Evolutionary conservation across 2,888 invertebrate genomes (phyloP), one percentile per base, ranked within the genome.

Genomic region (Aporophyla nigra): DNA sequence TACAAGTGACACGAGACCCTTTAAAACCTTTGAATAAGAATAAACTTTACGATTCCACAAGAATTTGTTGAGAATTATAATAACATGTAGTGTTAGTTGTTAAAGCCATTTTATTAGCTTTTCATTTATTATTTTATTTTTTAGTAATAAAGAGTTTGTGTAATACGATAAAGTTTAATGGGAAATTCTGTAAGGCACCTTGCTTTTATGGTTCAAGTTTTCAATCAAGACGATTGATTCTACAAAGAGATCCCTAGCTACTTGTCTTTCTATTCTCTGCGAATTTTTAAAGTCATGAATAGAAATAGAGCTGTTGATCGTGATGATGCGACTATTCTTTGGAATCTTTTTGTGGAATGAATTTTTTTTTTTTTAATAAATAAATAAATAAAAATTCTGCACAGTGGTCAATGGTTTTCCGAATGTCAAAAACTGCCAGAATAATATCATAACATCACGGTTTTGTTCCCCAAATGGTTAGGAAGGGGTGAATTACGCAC

Each of bases 11-110:
- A 83, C 62, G 33, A 74, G 70, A 70, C 21, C 61, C 74, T 87
- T 88, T 88, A 84, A 88, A 85, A 86, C 83, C 71, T 81, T 80
- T 58, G 71, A 81, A 84, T 85, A 86, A 82, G 78, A 84, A 88
- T 71, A 72, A 68, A 85, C 58, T 91, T 91, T 87, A 91, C 83
- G 88, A 86, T 78, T 66, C 62, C 2, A 72, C 58, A 53, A 80
- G 84, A 84, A 84, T 80, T 85, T 84, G 79, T 80, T 62, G 9
- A 62, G 69, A 70, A 78, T 78, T 75, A 71, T 71, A 72, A 72
- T 84, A 80, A 62, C 65, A 72, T 71, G 62, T 62, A 73, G 66
- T 59, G 56, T 84, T 71, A 76, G 77, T 59, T 71, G 53, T 82
- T 51, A 72, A 77, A 74, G 10, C 27, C n/a, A 40, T 80, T 74